These are phyloP conservation scores for Glomeris maerens DNA, from an alignment of 1,140 invertebrate genomes.

Conservation along the genomic window DNA sequence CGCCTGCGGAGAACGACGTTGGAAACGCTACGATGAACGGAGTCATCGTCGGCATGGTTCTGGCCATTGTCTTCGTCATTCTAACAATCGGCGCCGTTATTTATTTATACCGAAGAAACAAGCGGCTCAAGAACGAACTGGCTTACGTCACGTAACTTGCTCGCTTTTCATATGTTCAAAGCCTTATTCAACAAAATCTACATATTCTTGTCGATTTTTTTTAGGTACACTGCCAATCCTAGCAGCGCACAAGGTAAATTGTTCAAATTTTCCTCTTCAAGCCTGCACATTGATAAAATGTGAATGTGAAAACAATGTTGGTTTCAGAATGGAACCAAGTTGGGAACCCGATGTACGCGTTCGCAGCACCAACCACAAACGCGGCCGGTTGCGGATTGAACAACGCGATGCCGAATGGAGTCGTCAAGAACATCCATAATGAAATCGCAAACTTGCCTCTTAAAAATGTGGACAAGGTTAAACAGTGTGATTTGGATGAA, in stretches of 20 bases:
- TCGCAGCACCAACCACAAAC: constrained; percentile 21
- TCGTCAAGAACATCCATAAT: too few relatives aligned
- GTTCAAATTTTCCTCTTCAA: constrained; percentile 8
- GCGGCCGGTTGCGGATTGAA: background rate
- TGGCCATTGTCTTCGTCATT: constrained; percentile 41
- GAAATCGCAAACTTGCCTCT: constrained; percentile 15
- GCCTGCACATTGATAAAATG: too few relatives aligned
- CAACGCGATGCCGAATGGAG: background rate
- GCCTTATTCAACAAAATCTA: too few relatives aligned
- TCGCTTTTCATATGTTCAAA: background rate
- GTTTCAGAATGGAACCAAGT: constrained; percentile 67
- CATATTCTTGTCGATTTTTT: too few relatives aligned
- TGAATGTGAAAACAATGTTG: too few relatives aligned
- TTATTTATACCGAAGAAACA: constrained; percentile 41
- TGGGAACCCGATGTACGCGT: constrained; percentile 81
- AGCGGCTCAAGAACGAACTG: constrained; percentile 66
- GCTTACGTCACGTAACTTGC: constrained; percentile 61
- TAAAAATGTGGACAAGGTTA: constrained; percentile 17
- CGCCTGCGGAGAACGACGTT: too few relatives aligned
- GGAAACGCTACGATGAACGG: background rate
- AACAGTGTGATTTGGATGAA: constrained; percentile 14
- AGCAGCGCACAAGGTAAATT: too few relatives aligned
- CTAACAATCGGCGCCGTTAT: constrained; percentile 43
- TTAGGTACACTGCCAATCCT: too few relatives aligned
- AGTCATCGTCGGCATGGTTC: constrained; percentile 45